Percentiles rank a stretch among this genome's conserved stretches.
phyloP scores from a whole-genome alignment of 2,797 vertebrate genomes.

The Acrocephalus scirpaceus region DNA sequence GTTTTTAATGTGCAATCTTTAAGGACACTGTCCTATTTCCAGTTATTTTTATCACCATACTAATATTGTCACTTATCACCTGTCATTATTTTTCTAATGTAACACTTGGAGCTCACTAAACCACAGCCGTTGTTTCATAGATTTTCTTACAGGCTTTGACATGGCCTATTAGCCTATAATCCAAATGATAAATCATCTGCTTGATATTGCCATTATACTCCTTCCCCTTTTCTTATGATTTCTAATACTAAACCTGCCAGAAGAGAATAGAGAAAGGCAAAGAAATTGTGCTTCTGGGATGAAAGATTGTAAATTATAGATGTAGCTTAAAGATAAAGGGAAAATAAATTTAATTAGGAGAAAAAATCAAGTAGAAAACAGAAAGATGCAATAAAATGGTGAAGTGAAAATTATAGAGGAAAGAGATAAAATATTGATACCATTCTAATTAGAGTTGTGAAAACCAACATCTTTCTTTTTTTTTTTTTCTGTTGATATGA shows the following conservation, averaged over 20 bases:
- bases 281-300: not conserved
- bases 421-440: not conserved
- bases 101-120: constrained; percentile 7
- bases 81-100: not conserved
- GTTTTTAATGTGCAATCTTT: not conserved
- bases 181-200: not conserved
- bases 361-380: constrained; percentile 2
- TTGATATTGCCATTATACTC: not conserved
- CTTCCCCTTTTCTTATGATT: not conserved
- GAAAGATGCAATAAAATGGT: not conserved
- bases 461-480: not conserved
- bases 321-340: not conserved
- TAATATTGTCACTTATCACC: not conserved
- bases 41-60: not conserved
- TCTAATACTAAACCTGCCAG: not conserved
- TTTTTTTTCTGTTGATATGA: not conserved
- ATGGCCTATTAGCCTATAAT: constrained; percentile 2
- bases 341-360: constrained; percentile 1
- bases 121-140: not conserved
- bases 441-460: not conserved
- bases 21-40: not conserved
- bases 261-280: not conserved
- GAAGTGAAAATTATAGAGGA: not conserved
- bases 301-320: not conserved
- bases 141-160: not conserved